Evolutionary conservation across 2,113 vertebrate species (phyloP), one percentile per base, ranked within the genome.

Genomic region (Gila orcuttii): DNA sequence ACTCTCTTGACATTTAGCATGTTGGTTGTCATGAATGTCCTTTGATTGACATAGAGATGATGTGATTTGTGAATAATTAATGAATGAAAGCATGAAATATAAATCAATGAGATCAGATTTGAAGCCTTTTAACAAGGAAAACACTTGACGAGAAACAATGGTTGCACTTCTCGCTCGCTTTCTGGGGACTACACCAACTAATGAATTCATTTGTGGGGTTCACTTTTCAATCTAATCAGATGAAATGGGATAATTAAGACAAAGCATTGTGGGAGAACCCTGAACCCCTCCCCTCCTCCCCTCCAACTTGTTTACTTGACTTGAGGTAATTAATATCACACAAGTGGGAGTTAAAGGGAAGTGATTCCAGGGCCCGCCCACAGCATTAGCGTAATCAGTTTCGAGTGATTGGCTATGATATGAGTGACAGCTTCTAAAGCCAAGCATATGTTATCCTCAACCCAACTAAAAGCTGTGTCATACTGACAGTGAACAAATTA

Each of bases 161-260:
- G n/a, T 15, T 21, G 23, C 28, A 87, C 47, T 82, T 50, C 21
- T 60, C 28, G 0, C 85, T 59, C 0, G 33, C 21, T 71, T 79
- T 68, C 60, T 57, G 62, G 50, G 88, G 88, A 89, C 82, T 82
- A 23, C 21, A 59, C 39, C 39, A 13, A 82, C 86, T 92, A 91
- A 93, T 94, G 91, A 91, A 94, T 93, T 91, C 73, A 89, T 92
- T 91, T 90, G 88, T 79, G 88, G 87, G 90, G 91, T 91, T 93
- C 91, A 92, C 91, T 89, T 93, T 93, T 91, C 91, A 90, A 91
- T 93, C 91, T 90, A 91, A 93, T 93, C 91, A 89, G 86, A 87
- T 90, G 90, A 92, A 92, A 94, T 90, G 91, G 87, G 91, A 93
- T 95, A 92, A 94, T 95, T 93, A 94, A 93, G 91, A 88, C 88